Evolutionary conservation across 2,888 invertebrate genomes (phyloP), one percentile per base, ranked within the genome.

Genomic region (Amitus sp.): DNA sequence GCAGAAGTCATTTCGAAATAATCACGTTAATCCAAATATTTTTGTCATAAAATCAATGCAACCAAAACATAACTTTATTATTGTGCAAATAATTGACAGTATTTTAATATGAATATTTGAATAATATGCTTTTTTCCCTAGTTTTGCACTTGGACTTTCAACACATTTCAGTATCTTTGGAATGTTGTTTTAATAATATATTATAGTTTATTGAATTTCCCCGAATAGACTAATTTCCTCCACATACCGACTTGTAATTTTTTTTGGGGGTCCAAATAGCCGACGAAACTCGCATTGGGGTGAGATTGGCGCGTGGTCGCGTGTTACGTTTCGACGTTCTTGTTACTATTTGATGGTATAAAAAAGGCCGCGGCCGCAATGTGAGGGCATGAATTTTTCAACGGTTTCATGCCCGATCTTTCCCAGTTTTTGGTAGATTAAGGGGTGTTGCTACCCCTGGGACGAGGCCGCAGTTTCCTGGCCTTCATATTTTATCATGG

Each of bases 301-400:
- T 4, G 2, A 39, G 2, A 33, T 3, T 3, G 33, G 12, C 33
- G 33, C 33, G 33, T 33, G 33, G 33, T 33, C 33, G 33, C 33
- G 33, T 33, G 33, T 42, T 12, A 9, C 30, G 19, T 42, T 20
- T 40, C 50, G 42, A 33, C 33, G 33, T 12, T n/a, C 4, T 47
- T 23, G 61, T 79, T 76, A 78, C 71, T 76, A 72, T 78, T 79
- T 78, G 70, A 78, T 78, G 78, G 77, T 78, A 77, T 78, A 78
- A 79, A 78, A 78, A 78, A 73, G 73, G 70, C 71, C 73, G 70
- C 62, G 66, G 66, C 62, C 62, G 71, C 47, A 34, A 70, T 65
- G 70, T 71, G 66, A 55, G 67, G 39, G 64, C 68, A 68, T 79
- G 73, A 75, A 79, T 79, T 74, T 77, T 79, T 79, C 64, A 79